Evolutionary conservation across 2,888 invertebrate genomes (phyloP).

Genomic region (Amitus sp.): DNA sequence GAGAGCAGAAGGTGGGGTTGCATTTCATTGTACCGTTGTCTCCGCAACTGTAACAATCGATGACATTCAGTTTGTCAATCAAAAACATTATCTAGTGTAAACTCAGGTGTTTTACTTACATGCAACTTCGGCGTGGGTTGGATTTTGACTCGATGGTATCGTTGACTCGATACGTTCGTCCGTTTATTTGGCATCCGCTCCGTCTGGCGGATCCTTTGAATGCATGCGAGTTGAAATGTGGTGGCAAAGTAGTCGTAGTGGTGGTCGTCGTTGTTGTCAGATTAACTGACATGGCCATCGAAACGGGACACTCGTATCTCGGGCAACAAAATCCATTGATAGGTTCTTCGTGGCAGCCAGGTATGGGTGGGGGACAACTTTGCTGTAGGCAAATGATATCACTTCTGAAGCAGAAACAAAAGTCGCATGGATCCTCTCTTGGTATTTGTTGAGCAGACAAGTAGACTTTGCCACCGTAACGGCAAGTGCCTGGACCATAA

Average conservation of each 20-base stretch:
- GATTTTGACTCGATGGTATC: conserved; percentile 86
- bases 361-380: conserved; percentile 94
- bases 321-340: conserved; percentile 96
- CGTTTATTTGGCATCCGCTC: conserved; percentile 87
- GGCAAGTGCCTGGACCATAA: conserved; percentile 89
- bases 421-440: conserved; percentile 93
- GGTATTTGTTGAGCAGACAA: conserved; percentile 96
- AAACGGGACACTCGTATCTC: conserved; percentile 91
- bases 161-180: conserved; percentile 86
- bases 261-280: conserved; percentile 89
- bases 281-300: conserved; percentile 84
- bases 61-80: no score
- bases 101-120: conserved; percentile 73
- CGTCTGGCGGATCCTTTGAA: conserved; percentile 79
- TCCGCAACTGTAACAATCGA: conserved; percentile 85
- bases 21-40: conserved; percentile 94
- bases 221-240: conserved; percentile 83
- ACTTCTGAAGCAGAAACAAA: conserved; percentile 96
- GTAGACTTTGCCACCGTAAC: conserved; percentile 92
- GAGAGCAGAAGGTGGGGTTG: conserved; percentile 89
- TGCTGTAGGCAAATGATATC: conserved; percentile 95
- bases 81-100: background rate
- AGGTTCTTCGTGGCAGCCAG: conserved; percentile 90
- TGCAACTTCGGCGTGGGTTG: conserved; percentile 94
- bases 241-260: conserved; percentile 85